Conservation (phyloP, 2,888 invertebrate genomes). For the Lordiphosa andalusiaca region DNA sequence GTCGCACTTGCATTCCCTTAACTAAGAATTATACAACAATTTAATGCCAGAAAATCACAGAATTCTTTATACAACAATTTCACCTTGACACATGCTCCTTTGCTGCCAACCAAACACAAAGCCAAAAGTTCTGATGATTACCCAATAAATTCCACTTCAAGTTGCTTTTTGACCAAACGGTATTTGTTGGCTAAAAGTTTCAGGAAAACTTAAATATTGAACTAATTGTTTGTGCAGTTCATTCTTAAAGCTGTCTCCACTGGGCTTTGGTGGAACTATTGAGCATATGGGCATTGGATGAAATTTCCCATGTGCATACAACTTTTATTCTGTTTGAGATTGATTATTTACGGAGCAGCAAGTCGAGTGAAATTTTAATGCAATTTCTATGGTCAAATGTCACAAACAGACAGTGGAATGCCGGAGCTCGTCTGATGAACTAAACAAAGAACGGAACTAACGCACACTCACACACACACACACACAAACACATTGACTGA, state of each 20-base stretch:
- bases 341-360: constrained; percentile 7
- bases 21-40: too few species aligned
- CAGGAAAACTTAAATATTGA: constrained; percentile 19
- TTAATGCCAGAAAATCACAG: too few species aligned
- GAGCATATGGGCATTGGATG: too few species aligned
- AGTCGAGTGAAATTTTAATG: constrained; percentile 25
- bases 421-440: constrained; percentile 18
- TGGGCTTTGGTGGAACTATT: neutral
- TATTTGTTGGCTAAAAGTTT: constrained; percentile 20
- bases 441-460: constrained; percentile 14
- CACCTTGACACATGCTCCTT: too few species aligned
- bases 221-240: constrained; percentile 45
- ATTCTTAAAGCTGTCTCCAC: constrained; percentile 5
- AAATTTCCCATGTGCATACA: too few species aligned
- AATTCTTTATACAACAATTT: too few species aligned
- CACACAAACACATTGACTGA: neutral
- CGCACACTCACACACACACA: constrained; percentile 3
- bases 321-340: neutral
- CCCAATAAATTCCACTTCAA: neutral
- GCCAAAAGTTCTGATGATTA: constrained; percentile 22
- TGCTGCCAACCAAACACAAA: neutral
- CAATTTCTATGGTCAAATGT: constrained; percentile 32
- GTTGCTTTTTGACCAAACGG: neutral
- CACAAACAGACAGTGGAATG: constrained; percentile 37
- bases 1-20: too few species aligned